These are phyloP conservation scores for Pardalotus punctatus DNA, from an alignment of 2,113 vertebrate species.

Conservation along the genomic window DNA sequence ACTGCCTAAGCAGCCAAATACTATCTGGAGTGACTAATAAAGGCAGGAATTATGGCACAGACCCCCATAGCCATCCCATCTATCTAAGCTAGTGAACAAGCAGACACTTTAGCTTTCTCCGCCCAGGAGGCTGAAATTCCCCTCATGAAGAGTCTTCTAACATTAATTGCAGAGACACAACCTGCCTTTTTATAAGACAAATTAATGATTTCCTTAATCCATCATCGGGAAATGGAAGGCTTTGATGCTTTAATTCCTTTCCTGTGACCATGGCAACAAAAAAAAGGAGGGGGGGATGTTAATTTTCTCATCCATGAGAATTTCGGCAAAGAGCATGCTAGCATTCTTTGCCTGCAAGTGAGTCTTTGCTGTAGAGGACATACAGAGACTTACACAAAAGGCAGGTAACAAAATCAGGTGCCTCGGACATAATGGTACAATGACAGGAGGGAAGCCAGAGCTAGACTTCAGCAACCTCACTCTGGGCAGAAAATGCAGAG, in stretches of 20 bases:
- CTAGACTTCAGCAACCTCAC: neutral
- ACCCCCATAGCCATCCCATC: neutral
- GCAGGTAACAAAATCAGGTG: neutral
- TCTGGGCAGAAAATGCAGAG: neutral
- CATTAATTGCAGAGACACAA: constrained; percentile 51
- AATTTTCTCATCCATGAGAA: constrained; percentile 55
- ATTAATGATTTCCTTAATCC: constrained; percentile 64
- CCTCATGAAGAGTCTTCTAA: constrained; percentile 43
- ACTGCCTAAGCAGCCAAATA: constrained; percentile 18
- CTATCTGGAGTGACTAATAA: constrained; percentile 39
- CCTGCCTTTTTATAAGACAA: constrained; percentile 50
- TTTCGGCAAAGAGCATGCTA: constrained; percentile 4
- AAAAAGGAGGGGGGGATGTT: neutral
- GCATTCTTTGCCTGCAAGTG: neutral
- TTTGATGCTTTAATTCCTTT: constrained; percentile 66
- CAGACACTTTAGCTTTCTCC: constrained; percentile 18
- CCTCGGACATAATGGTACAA: neutral
- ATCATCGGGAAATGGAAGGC: constrained; percentile 49
- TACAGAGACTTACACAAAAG: neutral
- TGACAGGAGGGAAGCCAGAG: neutral
- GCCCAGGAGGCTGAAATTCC: constrained; percentile 59
- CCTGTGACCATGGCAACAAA: constrained; percentile 67
- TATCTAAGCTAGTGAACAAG: constrained; percentile 26
- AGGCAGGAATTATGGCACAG: constrained; percentile 3
- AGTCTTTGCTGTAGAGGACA: neutral